phyloP scores from a whole-genome alignment of 2,888 invertebrate species.

The Mythimna impura region DNA sequence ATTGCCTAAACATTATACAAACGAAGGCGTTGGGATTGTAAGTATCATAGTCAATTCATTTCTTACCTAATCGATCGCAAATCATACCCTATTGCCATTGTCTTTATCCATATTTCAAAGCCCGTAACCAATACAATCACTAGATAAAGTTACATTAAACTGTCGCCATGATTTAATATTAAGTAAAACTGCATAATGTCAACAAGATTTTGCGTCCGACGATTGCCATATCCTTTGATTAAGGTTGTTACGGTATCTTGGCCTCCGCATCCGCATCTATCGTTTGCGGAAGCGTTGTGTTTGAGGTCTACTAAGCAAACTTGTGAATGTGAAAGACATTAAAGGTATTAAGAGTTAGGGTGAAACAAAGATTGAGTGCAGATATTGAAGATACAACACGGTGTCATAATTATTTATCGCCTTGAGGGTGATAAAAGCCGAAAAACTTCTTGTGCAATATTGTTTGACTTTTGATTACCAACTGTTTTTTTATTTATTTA shows the following conservation, averaged over 20 bases:
- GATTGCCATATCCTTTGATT: conserved; percentile 21
- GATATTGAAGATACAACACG: too few species aligned
- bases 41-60: neutral
- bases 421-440: too few species aligned
- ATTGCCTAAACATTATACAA: neutral
- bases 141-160: conserved; percentile 35
- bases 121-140: conserved; percentile 33
- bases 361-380: too few species aligned
- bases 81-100: conserved; percentile 24
- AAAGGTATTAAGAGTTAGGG: too few species aligned
- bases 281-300: neutral
- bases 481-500: too few species aligned
- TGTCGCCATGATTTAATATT: conserved; percentile 44
- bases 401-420: too few species aligned
- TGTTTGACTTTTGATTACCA: too few species aligned
- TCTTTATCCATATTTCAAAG: conserved; percentile 26
- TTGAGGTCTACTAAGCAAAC: neutral
- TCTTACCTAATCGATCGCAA: conserved; percentile 14
- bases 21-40: neutral
- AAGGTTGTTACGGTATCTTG: neutral
- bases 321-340: neutral
- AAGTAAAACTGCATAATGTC: conserved; percentile 32
- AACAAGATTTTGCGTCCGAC: conserved; percentile 27
- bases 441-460: too few species aligned
- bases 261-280: neutral